Percentiles rank a stretch among this genome's conserved stretches.
These are phyloP conservation scores for Drosophila ananassae DNA, from an alignment of 1,140 invertebrate genomes.

Conservation along the genomic window DNA sequence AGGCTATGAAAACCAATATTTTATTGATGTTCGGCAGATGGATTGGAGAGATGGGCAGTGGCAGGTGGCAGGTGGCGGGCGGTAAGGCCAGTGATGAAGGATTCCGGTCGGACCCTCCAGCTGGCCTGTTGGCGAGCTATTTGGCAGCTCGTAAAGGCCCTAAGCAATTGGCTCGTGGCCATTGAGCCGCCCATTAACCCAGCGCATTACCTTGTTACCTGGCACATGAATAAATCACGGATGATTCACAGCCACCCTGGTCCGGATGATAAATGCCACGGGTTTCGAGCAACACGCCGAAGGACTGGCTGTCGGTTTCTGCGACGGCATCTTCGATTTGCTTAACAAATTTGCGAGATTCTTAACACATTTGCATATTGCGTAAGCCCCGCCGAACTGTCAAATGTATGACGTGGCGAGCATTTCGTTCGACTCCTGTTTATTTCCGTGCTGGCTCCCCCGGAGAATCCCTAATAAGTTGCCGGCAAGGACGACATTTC, in stretches of 20 bases:
- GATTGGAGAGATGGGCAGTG: background rate
- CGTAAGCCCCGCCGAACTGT: slow-evolving; percentile 43
- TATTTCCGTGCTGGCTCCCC: background rate
- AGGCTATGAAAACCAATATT: slow-evolving; percentile 12
- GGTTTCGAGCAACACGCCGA: slow-evolving; percentile 31
- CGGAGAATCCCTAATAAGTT: background rate
- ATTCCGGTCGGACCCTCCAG: background rate
- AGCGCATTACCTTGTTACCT: slow-evolving; percentile 63
- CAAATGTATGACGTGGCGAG: slow-evolving; percentile 55
- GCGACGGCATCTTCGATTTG: slow-evolving; percentile 67
- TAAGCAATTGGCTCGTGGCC: slow-evolving; percentile 21
- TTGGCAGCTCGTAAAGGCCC: slow-evolving; percentile 66
- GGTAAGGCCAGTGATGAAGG: background rate
- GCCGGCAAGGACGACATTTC: slow-evolving; percentile 1
- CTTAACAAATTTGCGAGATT: slow-evolving; percentile 81
- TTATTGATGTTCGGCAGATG: slow-evolving; percentile 37
- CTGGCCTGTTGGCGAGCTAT: slow-evolving; percentile 48
- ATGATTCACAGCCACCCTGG: slow-evolving; percentile 43
- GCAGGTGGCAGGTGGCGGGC: no score
- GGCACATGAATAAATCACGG: slow-evolving; percentile 79
- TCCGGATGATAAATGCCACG: slow-evolving; percentile 71
- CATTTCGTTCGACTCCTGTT: slow-evolving; percentile 18
- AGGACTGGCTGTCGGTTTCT: slow-evolving; percentile 35
- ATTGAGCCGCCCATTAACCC: slow-evolving; percentile 73
- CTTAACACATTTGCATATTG: slow-evolving; percentile 80